Percentiles rank a stretch among this genome's conserved stretches.
Conservation (phyloP, 2,888 invertebrate species). For the Drosophila kambysellisi region DNA sequence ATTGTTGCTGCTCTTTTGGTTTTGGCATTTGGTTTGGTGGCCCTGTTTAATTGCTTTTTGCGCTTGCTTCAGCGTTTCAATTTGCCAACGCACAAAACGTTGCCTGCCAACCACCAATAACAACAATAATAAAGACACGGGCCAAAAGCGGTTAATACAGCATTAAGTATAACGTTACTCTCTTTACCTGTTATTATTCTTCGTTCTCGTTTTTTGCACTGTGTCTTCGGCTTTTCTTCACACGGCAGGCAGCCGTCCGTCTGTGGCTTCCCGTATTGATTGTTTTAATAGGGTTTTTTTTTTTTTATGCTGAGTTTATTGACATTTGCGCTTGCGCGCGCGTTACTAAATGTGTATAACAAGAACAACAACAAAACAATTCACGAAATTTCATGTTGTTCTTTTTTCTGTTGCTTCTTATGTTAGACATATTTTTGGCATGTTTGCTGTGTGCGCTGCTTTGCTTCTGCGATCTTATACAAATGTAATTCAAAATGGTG, state of each 20-base stretch:
- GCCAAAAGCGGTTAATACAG: conserved; percentile 52
- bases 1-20: conserved; percentile 21
- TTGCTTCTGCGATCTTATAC: conserved; percentile 30
- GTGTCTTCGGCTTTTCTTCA: conserved; percentile 41
- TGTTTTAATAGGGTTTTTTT: conserved; percentile 53
- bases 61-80: conserved; percentile 44
- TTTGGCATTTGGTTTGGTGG: conserved; percentile 7
- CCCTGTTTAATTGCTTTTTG: conserved; percentile 24
- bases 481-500: conserved; percentile 46
- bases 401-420: conserved; percentile 7
- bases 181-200: conserved; percentile 51
- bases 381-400: background rate
- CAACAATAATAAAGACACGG: conserved; percentile 28
- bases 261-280: conserved; percentile 55
- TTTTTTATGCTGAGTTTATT: conserved; percentile 67
- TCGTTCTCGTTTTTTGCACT: conserved; percentile 23
- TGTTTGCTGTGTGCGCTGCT: conserved; percentile 20
- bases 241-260: conserved; percentile 20
- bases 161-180: conserved; percentile 63
- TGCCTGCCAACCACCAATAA: conserved; percentile 21
- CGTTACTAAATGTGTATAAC: conserved; percentile 16
- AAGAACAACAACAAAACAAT: conserved; percentile 6
- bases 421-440: conserved; percentile 62
- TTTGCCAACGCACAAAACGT: conserved; percentile 25
- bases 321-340: conserved; percentile 67